Evolutionary conservation across 2,113 vertebrate species (phyloP).

Genomic region (Ariopsis seemanni): DNA sequence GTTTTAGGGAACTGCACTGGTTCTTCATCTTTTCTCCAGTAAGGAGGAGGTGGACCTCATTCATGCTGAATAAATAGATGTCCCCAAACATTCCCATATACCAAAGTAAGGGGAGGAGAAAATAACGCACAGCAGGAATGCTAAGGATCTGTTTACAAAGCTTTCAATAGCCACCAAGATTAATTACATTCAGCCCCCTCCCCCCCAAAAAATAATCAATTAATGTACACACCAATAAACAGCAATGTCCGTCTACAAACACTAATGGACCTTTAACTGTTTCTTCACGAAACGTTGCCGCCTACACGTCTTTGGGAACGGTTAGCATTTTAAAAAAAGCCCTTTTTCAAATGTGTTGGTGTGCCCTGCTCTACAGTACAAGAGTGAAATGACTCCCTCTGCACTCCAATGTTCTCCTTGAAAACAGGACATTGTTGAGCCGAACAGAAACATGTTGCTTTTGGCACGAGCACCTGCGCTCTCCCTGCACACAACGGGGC

Average conservation of each 20-base stretch:
- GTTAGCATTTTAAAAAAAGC: conserved; percentile 20
- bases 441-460: conserved; percentile 59
- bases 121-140: conserved; percentile 39
- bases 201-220: conserved; percentile 39
- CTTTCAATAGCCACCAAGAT: conserved; percentile 46
- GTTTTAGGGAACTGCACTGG: conserved; percentile 24
- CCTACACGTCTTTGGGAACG: conserved; percentile 2
- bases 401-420: conserved; percentile 33
- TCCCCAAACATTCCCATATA: conserved; percentile 42
- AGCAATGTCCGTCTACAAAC: conserved; percentile 12
- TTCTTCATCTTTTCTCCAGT: conserved; percentile 31
- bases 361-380: conserved; percentile 6
- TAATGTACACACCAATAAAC: conserved; percentile 6
- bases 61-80: conserved; percentile 42
- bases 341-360: background rate
- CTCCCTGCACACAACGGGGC: conserved; percentile 50
- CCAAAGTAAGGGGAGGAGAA: conserved; percentile 43
- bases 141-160: conserved; percentile 42
- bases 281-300: conserved; percentile 15
- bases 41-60: conserved; percentile 26
- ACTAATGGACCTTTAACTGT: conserved; percentile 18
- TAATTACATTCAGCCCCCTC: conserved; percentile 36
- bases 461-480: conserved; percentile 49
- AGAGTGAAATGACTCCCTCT: conserved; percentile 21
- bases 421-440: conserved; percentile 58